A percentile compares a stretch with the other conserved stretches of the same genome.
phyloP scores from a whole-genome alignment of 2,888 invertebrate species.

The Thymelicus sylvestris region DNA sequence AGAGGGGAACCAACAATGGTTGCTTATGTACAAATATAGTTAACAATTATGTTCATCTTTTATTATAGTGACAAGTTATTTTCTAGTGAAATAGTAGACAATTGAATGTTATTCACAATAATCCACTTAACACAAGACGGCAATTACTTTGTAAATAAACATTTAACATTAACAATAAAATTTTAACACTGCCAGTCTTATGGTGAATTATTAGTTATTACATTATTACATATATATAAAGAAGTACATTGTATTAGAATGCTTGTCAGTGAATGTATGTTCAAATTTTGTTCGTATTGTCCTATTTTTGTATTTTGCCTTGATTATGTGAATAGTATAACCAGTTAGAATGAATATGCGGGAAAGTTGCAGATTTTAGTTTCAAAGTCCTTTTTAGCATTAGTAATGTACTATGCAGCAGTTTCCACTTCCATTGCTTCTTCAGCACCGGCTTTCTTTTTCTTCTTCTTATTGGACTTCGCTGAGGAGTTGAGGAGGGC shows the following conservation, averaged over 20 bases:
- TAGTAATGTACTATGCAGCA: conserved; percentile 68
- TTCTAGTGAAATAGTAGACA: conserved; percentile 32
- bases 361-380: conserved; percentile 38
- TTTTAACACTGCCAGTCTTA: conserved; percentile 39
- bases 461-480: conserved; percentile 96
- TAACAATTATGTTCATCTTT: conserved; percentile 27
- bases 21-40: conserved; percentile 31
- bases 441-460: conserved; percentile 89
- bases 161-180: conserved; percentile 44
- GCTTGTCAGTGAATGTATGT: conserved; percentile 30
- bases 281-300: conserved; percentile 13
- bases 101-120: conserved; percentile 31
- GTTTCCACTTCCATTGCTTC: conserved; percentile 86
- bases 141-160: conserved; percentile 43
- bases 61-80: conserved; percentile 18
- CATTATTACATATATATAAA: not conserved
- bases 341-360: conserved; percentile 33
- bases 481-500: conserved; percentile 90
- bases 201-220: conserved; percentile 14
- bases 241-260: conserved; percentile 20
- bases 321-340: conserved; percentile 33
- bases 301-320: conserved; percentile 30
- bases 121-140: conserved; percentile 33
- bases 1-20: conserved; percentile 16
- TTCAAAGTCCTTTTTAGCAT: conserved; percentile 29